Evolutionary conservation across 2,888 invertebrate species (phyloP).

Genomic region (Sphecodes monilicornis): DNA sequence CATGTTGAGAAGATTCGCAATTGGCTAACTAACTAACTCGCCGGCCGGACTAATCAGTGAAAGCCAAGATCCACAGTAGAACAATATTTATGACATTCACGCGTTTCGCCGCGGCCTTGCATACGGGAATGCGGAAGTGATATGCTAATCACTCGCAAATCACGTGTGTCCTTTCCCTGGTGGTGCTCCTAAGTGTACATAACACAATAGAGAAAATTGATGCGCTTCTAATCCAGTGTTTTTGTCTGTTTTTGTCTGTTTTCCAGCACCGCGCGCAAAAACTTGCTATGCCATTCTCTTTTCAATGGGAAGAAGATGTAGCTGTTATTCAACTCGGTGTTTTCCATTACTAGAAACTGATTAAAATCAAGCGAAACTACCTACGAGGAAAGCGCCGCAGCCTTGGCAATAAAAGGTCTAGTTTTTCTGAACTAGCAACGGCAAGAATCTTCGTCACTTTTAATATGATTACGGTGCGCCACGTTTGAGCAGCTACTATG

Average conservation of each 20-base stretch:
- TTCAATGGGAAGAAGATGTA: conserved; percentile 7
- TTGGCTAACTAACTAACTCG: not conserved
- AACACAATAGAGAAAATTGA: not conserved
- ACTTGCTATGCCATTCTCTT: not conserved
- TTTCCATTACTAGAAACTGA: conserved; percentile 3
- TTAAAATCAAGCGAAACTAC: conserved; percentile 1
- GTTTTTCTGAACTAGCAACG: not conserved
- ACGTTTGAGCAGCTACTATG: not conserved
- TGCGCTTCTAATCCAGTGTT: not conserved
- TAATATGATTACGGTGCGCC: not conserved
- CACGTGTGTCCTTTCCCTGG: not conserved
- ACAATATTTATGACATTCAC: conserved; percentile 3
- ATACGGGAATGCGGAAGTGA: conserved; percentile 1
- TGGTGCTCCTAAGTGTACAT: not conserved
- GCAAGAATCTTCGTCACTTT: not conserved
- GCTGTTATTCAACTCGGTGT: conserved; percentile 3
- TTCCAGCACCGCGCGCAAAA: not conserved
- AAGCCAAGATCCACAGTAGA: not conserved
- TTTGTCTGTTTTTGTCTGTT: not conserved
- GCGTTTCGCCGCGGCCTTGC: conserved; percentile 6
- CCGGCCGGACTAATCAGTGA: not conserved
- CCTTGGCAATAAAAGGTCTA: not conserved
- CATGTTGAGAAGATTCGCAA: not conserved
- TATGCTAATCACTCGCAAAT: not conserved
- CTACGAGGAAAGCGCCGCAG: not conserved